Conservation (phyloP, 2,113 vertebrate genomes). For the Callorhinus ursinus region DNA sequence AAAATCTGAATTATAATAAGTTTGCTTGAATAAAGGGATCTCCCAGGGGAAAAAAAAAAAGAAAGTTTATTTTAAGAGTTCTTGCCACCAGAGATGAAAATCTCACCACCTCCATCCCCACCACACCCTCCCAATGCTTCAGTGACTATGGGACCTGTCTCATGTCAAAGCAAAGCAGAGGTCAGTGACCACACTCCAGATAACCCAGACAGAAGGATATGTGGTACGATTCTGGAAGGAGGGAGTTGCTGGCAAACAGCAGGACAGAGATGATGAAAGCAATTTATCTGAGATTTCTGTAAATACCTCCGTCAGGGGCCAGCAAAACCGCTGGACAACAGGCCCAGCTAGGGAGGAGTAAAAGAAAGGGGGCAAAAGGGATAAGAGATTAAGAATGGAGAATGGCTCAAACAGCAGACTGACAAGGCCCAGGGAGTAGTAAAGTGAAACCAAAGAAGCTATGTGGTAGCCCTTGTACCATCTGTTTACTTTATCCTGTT, state of each 20-base stretch:
- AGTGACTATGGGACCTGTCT: background rate
- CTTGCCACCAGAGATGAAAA: constrained; percentile 69
- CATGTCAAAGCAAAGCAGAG: constrained; percentile 49
- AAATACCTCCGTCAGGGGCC: background rate
- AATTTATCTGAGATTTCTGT: background rate
- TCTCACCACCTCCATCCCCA: constrained; percentile 40
- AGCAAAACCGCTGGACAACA: background rate
- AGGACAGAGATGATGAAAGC: background rate
- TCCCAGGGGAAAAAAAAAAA: background rate
- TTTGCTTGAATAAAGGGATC: constrained; percentile 75
- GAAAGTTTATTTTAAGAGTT: constrained; percentile 77
- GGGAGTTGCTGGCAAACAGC: background rate
- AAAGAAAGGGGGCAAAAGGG: background rate
- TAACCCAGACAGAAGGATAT: background rate
- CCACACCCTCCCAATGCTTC: constrained; percentile 22
- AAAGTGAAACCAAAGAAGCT: background rate
- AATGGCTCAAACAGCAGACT: constrained; percentile 24
- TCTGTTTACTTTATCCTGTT: background rate
- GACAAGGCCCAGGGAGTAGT: background rate
- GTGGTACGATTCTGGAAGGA: background rate
- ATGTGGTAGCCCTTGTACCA: background rate
- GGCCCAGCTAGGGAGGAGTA: background rate
- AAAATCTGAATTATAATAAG: constrained; percentile 81
- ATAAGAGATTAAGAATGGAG: background rate
- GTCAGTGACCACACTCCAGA: background rate